phyloP scores from a whole-genome alignment of 2,888 invertebrate genomes.

The Aphidoletes aphidimyza region DNA sequence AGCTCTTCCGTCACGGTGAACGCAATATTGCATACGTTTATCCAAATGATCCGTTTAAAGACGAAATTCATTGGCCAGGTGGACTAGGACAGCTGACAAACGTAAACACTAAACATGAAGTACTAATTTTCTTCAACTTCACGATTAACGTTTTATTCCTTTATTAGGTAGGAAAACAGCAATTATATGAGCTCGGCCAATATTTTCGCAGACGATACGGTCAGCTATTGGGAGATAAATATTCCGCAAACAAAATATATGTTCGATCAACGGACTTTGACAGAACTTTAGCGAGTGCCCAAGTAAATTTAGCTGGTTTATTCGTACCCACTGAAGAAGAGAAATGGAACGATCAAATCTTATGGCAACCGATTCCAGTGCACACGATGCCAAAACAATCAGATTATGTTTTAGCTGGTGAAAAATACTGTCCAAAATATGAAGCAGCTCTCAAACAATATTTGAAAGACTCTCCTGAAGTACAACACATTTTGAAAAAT shows the following conservation, averaged over 20 bases:
- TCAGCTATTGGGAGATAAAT: background rate
- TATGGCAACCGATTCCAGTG: slow-evolving; percentile 85
- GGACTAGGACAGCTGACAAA: slow-evolving; percentile 89
- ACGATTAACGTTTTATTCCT: background rate
- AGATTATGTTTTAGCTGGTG: slow-evolving; percentile 74
- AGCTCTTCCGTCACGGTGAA: slow-evolving; percentile 87
- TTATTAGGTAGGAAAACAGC: background rate
- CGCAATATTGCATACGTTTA: slow-evolving; percentile 84
- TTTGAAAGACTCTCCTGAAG: too few species aligned
- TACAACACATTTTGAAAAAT: too few species aligned
- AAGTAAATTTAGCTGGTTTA: slow-evolving; percentile 81
- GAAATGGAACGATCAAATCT: slow-evolving; percentile 71
- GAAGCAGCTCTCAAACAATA: slow-evolving; percentile 68
- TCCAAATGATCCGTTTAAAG: slow-evolving; percentile 81
- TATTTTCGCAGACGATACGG: background rate
- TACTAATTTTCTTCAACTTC: background rate
- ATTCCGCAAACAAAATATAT: background rate
- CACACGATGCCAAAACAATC: slow-evolving; percentile 73
- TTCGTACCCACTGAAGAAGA: slow-evolving; percentile 73
- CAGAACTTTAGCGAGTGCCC: slow-evolving; percentile 89
- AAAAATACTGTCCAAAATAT: slow-evolving; percentile 72
- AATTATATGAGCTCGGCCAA: background rate
- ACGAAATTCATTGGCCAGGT: slow-evolving; percentile 81
- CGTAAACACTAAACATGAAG: slow-evolving; percentile 74
- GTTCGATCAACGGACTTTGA: slow-evolving; percentile 82